phyloP scores from a whole-genome alignment of 2,113 vertebrate species.

The Tympanuchus pallidicinctus region DNA sequence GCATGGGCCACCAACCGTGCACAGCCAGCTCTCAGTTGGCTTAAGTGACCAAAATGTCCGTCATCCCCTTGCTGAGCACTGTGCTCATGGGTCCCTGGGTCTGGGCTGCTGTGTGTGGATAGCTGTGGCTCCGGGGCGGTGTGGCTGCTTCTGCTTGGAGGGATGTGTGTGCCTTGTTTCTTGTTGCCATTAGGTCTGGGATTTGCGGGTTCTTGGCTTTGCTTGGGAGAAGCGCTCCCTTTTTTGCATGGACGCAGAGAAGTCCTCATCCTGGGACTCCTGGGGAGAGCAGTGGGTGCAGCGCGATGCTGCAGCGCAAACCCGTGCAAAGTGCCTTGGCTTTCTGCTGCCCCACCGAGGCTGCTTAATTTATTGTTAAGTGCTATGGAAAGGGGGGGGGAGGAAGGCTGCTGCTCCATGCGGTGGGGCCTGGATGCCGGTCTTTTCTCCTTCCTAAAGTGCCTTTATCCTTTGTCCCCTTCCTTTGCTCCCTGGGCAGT shows the following conservation, averaged over 20 bases:
- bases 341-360: not conserved
- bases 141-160: conserved; percentile 17
- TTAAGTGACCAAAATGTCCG: not conserved
- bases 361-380: conserved; percentile 70
- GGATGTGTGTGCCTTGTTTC: not conserved
- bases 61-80: not conserved
- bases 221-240: not conserved
- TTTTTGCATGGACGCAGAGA: not conserved
- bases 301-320: not conserved
- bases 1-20: accelerated
- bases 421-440: not conserved
- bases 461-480: conserved; percentile 20
- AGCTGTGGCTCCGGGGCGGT: not conserved
- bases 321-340: not conserved
- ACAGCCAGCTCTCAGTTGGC: not conserved
- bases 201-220: not conserved
- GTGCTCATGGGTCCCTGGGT: not conserved
- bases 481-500: not conserved
- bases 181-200: not conserved
- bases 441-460: conserved; percentile 12
- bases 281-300: not conserved
- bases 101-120: accelerated
- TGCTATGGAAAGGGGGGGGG: conserved; percentile 13
- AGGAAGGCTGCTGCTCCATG: not conserved
- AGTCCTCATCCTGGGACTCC: not conserved